A percentile compares a stretch with the other conserved stretches of the same genome.
phyloP scores from a whole-genome alignment of 2,888 invertebrate species.

The Xylota sylvarum region DNA sequence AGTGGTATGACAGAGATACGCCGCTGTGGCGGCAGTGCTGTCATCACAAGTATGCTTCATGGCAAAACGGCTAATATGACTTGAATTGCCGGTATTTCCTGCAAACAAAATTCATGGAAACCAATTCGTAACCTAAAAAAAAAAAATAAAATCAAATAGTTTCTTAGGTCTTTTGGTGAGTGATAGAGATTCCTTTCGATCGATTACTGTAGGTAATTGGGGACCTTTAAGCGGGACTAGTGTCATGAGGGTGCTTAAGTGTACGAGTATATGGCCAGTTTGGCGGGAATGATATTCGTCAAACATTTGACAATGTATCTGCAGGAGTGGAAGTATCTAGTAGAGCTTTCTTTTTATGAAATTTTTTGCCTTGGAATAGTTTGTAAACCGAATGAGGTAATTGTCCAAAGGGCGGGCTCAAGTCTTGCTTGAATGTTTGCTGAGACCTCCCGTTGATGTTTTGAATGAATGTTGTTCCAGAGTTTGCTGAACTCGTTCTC shows the following conservation, averaged over 20 bases:
- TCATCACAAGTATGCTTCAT: slow-evolving; percentile 17
- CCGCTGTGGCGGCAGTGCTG: slow-evolving; percentile 46
- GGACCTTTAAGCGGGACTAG: neutral
- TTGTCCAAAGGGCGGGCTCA: too few species aligned
- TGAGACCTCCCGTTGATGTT: too few species aligned
- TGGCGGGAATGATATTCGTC: too few species aligned
- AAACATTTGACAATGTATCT: too few species aligned
- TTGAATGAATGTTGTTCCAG: too few species aligned
- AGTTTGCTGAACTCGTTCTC: too few species aligned
- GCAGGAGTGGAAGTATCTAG: too few species aligned
- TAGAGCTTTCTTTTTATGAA: too few species aligned
- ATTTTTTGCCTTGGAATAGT: too few species aligned
- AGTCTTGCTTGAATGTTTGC: too few species aligned
- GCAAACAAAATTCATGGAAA: slow-evolving; percentile 52
- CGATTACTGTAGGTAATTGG: slow-evolving; percentile 9
- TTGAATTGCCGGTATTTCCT: slow-evolving; percentile 57
- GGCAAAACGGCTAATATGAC: slow-evolving; percentile 19
- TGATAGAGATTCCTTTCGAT: slow-evolving; percentile 16
- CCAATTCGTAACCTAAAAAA: slow-evolving; percentile 21
- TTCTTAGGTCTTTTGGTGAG: neutral
- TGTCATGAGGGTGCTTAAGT: neutral
- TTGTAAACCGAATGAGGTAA: too few species aligned
- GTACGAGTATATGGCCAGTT: too few species aligned
- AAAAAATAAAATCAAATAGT: neutral
- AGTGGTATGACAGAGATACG: slow-evolving; percentile 64